Base-by-base conservation (phyloP, 2,888 invertebrate species). In the Dynastes grantii region DNA sequence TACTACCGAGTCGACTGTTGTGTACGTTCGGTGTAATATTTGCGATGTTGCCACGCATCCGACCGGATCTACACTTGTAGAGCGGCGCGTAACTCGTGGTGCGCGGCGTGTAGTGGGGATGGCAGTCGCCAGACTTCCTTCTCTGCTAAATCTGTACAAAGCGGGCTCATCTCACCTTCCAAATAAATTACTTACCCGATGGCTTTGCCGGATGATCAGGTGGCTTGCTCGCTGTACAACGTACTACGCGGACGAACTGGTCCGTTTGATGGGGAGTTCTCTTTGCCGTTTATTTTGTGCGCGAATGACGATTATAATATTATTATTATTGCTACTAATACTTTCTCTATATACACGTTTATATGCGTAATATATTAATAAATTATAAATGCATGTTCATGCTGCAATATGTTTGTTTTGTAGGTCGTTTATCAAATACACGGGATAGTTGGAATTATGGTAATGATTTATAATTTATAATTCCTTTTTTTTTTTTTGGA, bases 1-100 rank as follows among this genome's bases (percentile, higher is more conserved):
- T 58, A 58, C 55, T 58, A 58, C 55, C 55, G 55, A 58, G 22
- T 22, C 55, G 55, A 58, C 22, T 58, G 45, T 45, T 45, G 22
- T 58, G 55, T 58, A 58, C 22, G 55, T 58, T 58, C 8, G 16
- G 55, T 58, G 55, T 58, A 45, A 55, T 55, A 65, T 53, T 71
- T 79, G 80, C 84, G 81, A 77, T 82, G 86, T 86, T 86, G 85
- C 85, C 86, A 83, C 81, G 83, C 85, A 84, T 85, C 82, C 84
- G 84, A 87, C 88, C 88, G 88, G 88, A 88, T 88, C 88, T 88
- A 86, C 87, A 87, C 87, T 87, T 86, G 86, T 84, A 81, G 84
- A 77, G 79, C 76, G 78, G 79, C 76, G 78, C 73, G 81, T 75
- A 81, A 71, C 75, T 80, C 73, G 86, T 84, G 81, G 84, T 70